Evolutionary conservation across 2,888 invertebrate species (phyloP).

Genomic region (Alcis repandata): DNA sequence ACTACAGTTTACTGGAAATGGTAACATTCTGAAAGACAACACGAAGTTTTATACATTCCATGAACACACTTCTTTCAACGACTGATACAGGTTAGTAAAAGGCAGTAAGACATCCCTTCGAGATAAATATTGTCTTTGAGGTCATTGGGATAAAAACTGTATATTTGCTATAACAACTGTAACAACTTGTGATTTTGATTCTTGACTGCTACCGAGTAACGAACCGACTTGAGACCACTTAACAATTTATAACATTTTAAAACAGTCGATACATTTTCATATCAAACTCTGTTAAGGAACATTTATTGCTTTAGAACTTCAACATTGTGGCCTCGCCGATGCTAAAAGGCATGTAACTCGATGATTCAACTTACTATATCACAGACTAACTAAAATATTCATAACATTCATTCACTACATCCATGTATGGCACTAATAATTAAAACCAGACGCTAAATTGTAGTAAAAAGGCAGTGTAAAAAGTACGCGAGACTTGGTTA

Average conservation of each 20-base stretch:
- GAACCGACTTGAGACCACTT: conserved; percentile 32
- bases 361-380: conserved; percentile 76
- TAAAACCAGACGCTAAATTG: conserved; percentile 67
- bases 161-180: conserved; percentile 2
- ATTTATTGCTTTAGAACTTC: conserved; percentile 37
- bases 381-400: conserved; percentile 82
- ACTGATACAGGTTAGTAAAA: conserved; percentile 37
- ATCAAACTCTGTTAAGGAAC: conserved; percentile 17
- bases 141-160: conserved; percentile 24
- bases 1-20: conserved; percentile 6
- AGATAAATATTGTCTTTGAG: conserved; percentile 34
- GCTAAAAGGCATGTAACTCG: conserved; percentile 72
- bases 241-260: conserved; percentile 3
- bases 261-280: conserved; percentile 2
- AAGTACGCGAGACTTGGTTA: conserved; percentile 27
- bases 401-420: conserved; percentile 74
- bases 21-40: conserved; percentile 30
- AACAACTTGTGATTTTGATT: conserved; percentile 14
- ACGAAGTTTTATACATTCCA: conserved; percentile 17
- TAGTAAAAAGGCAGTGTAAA: conserved; percentile 70
- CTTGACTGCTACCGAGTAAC: conserved; percentile 21
- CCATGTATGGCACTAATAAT: conserved; percentile 81
- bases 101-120: conserved; percentile 22
- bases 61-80: conserved; percentile 25
- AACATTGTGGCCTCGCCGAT: conserved; percentile 50